phyloP scores from a whole-genome alignment of 2,888 invertebrate genomes.

The Aphidoletes aphidimyza region DNA sequence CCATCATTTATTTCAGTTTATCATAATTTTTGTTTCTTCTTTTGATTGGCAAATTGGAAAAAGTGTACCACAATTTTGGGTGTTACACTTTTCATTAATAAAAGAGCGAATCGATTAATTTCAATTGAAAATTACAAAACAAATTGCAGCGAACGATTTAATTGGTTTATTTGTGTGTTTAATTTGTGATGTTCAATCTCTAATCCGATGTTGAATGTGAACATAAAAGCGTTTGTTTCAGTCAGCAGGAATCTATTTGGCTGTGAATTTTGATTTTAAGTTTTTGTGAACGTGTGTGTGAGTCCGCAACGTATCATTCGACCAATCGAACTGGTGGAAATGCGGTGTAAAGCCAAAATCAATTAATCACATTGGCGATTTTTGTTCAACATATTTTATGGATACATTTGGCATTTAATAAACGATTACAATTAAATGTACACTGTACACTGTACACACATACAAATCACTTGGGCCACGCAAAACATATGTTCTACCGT shows the following conservation, averaged over 20 bases:
- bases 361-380: conserved; percentile 40
- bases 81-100: background rate
- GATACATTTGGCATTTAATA: conserved; percentile 38
- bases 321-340: too few species aligned
- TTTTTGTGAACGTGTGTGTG: background rate
- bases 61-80: background rate
- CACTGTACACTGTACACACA: background rate
- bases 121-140: background rate
- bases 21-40: background rate
- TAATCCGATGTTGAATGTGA: background rate
- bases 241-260: background rate
- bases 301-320: background rate
- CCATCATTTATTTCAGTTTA: background rate
- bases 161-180: conserved; percentile 6
- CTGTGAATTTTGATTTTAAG: too few species aligned
- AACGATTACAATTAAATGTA: conserved; percentile 23
- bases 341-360: background rate
- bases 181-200: conserved; percentile 27
- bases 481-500: background rate
- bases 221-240: background rate
- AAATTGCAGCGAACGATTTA: background rate
- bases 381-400: conserved; percentile 23
- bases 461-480: background rate
- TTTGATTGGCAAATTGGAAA: background rate
- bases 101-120: conserved; percentile 18